A percentile compares a stretch with the other conserved stretches of the same genome.
Evolutionary conservation across 2,113 vertebrate species (phyloP).

Genomic region (Lophura nycthemera): DNA sequence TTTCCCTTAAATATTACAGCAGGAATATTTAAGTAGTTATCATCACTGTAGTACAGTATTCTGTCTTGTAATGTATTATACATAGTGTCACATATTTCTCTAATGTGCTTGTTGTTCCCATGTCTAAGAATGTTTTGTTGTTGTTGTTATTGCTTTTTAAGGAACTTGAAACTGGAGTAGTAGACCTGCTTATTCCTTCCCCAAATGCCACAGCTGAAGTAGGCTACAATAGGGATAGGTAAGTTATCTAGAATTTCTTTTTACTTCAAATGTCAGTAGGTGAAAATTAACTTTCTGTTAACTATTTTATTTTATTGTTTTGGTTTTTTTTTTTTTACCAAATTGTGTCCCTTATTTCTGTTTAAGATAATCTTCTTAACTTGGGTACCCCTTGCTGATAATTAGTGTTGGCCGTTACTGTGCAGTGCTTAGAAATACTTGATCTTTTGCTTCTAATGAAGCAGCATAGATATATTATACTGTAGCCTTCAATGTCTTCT

Average conservation of each 20-base stretch:
- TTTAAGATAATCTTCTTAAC: background rate
- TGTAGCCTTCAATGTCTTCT: background rate
- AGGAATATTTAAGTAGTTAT: background rate
- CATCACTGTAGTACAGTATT: background rate
- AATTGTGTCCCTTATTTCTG: background rate
- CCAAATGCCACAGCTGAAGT: slow-evolving; percentile 89
- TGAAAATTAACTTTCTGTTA: background rate
- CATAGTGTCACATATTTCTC: background rate
- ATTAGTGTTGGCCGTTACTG: background rate
- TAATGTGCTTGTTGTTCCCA: background rate
- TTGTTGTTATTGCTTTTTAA: slow-evolving; percentile 45
- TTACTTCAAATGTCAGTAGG: background rate
- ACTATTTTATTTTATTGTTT: background rate
- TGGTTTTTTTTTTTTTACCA: background rate
- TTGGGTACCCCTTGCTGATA: background rate
- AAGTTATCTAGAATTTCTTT: slow-evolving; percentile 17
- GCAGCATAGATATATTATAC: background rate
- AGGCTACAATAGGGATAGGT: slow-evolving; percentile 89
- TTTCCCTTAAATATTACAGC: background rate
- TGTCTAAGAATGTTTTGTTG: background rate
- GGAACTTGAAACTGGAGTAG: slow-evolving; percentile 88
- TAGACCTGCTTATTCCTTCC: slow-evolving; percentile 87
- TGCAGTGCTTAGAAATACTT: background rate
- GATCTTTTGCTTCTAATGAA: background rate
- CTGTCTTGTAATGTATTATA: background rate